Evolutionary conservation across 2,888 invertebrate genomes (phyloP).

Genomic region (Ypsolopha sequella): DNA sequence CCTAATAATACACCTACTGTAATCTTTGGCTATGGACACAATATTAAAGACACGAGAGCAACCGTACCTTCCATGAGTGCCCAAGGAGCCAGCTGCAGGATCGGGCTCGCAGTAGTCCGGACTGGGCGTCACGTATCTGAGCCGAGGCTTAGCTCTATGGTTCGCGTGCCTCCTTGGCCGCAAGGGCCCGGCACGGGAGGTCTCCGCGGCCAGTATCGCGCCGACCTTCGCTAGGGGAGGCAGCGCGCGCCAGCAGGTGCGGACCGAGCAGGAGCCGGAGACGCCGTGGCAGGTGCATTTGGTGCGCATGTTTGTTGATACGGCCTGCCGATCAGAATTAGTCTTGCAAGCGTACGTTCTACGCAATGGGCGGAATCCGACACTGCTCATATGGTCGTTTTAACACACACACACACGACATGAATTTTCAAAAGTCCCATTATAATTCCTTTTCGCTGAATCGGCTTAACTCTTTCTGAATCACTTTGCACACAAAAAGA

Average conservation of each 20-base stretch:
- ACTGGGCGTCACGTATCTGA: slow-evolving; percentile 83
- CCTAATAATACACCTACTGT: not conserved
- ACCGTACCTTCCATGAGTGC: slow-evolving; percentile 80
- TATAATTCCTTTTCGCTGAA: too few species aligned
- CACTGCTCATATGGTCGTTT: too few species aligned
- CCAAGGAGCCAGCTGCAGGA: slow-evolving; percentile 78
- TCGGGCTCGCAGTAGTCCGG: slow-evolving; percentile 88
- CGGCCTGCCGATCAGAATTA: slow-evolving; percentile 57
- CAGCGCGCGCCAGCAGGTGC: slow-evolving; percentile 84
- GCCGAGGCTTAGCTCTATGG: slow-evolving; percentile 64
- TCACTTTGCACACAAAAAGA: too few species aligned
- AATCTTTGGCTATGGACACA: not conserved
- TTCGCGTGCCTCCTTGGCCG: slow-evolving; percentile 37
- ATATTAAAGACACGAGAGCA: not conserved
- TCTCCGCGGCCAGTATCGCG: slow-evolving; percentile 46
- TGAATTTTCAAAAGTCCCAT: too few species aligned
- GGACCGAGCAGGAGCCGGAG: slow-evolving; percentile 85
- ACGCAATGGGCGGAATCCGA: too few species aligned
- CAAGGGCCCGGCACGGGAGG: slow-evolving; percentile 50
- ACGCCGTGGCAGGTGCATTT: slow-evolving; percentile 90
- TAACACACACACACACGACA: too few species aligned
- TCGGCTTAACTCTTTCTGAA: too few species aligned
- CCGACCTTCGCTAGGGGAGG: slow-evolving; percentile 70
- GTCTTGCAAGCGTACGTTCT: not conserved
- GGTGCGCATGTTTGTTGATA: slow-evolving; percentile 62